Base-by-base conservation (phyloP, 2,113 vertebrate species). In the Promerops cafer region DNA sequence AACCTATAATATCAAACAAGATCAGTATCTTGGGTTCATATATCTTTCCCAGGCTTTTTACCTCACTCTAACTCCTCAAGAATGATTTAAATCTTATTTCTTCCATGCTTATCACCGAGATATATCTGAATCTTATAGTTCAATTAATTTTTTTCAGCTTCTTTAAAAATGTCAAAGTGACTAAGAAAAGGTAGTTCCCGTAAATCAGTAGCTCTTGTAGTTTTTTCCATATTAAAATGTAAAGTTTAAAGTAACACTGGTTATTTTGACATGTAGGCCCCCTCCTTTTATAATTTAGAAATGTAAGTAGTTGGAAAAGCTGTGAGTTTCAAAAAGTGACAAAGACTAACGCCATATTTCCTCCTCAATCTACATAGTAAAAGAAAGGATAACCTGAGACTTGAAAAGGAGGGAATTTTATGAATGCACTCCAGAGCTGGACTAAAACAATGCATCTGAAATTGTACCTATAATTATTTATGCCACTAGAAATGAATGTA, bases 381-480 rank as follows among this genome's bases (percentile, higher is more conserved):
- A 47, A 87, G 10, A 90, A 91, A 64, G 2, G 11, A n/a, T 61
- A 68, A 63, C 71, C 6, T 57, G 37, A 69, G 5, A 5, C 2
- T 53, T 61, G 33, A 7, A 66, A 87, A 87, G 56, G 14, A 82
- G 3, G 23, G 3, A 39, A 53, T 68, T 91, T 83, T 69, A 54
- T 42, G 2, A 64, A 40, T 2, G 8, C 2, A 14, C 4, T 49
- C 23, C 9, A 64, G 13, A 49, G 9, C 0, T 60, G 26, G 7
- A 68, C 17, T 76, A 79, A 92, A 89, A n/a, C 7, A 80, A 16
- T 59, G 7, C 4, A 66, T 5, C 7, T 31, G 14, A 35, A 89
- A 47, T 87, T 39, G 49, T 3, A 16, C 2, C 9, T 33, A 4
- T 56, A 74, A 47, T 47, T 6, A 66, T 53, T 87, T 63, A 35